Evolutionary conservation across 2,888 invertebrate genomes (phyloP).

Genomic region (Sinohyriopsis cumingii): DNA sequence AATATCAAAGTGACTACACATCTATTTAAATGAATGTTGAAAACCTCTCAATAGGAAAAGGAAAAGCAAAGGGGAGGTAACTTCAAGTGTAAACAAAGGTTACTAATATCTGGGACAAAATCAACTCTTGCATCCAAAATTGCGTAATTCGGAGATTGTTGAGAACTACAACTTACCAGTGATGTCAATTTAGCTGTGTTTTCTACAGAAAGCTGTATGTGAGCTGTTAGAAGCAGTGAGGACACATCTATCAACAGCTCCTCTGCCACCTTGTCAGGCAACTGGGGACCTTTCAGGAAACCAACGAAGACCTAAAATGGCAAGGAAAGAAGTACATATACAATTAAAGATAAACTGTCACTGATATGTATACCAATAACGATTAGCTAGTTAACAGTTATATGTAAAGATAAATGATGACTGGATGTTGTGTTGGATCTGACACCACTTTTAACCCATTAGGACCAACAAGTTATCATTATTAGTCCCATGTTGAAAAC

Average conservation of each 20-base stretch:
- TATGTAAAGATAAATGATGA: too few species aligned
- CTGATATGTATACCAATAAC: neutral
- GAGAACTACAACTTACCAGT: conserved; percentile 34
- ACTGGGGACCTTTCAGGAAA: conserved; percentile 32
- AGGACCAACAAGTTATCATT: too few species aligned
- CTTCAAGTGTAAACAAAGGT: neutral
- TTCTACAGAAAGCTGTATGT: conserved; percentile 41
- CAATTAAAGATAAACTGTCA: neutral
- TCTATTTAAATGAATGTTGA: too few species aligned
- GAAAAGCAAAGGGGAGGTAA: neutral
- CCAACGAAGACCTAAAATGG: conserved; percentile 35
- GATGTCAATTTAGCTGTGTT: conserved; percentile 45
- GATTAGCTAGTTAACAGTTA: neutral
- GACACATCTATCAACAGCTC: conserved; percentile 41
- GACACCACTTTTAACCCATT: too few species aligned
- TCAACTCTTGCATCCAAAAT: neutral
- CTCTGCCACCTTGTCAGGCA: conserved; percentile 27
- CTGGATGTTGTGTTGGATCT: too few species aligned
- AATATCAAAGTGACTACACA: too few species aligned
- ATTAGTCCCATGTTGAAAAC: too few species aligned
- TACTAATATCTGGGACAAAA: neutral
- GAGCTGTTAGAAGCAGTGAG: conserved; percentile 38
- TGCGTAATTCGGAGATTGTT: neutral
- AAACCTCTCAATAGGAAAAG: neutral
- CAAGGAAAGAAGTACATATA: conserved; percentile 7